A percentile compares a stretch with the other conserved stretches of the same genome.
These are phyloP conservation scores for Penaeus japonicus DNA, from an alignment of 1,140 invertebrate genomes.

Conservation along the genomic window DNA sequence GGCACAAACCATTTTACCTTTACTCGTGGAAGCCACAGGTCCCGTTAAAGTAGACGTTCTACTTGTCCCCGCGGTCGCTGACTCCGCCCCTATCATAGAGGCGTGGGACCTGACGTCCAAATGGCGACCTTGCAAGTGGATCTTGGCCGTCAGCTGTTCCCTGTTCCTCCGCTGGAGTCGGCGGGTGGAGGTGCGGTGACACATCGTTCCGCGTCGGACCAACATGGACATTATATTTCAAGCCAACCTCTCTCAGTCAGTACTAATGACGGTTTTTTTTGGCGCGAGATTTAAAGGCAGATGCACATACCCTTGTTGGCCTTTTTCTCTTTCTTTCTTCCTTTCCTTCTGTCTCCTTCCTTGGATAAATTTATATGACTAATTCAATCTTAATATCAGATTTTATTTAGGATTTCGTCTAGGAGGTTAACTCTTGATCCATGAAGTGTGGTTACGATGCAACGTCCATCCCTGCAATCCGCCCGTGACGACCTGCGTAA, in stretches of 20 bases:
- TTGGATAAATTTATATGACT: no score
- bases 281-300: background rate
- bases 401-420: no score
- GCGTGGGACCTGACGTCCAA: constrained; percentile 4
- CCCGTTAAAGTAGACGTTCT: constrained; percentile 17
- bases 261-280: background rate
- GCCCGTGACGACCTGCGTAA: no score
- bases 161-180: constrained; percentile 8
- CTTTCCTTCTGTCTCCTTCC: no score
- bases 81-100: background rate
- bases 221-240: constrained; percentile 42
- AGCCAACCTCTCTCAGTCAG: no score
- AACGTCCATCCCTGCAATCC: no score
- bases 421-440: no score
- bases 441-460: no score
- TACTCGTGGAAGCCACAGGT: constrained; percentile 23
- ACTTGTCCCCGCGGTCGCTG: background rate
- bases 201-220: constrained; percentile 46
- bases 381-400: no score
- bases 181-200: constrained; percentile 44
- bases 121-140: constrained; percentile 16
- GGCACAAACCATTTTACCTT: background rate
- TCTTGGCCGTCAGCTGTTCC: constrained; percentile 2
- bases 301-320: background rate
- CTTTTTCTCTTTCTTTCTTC: background rate